Percentiles rank a stretch among this genome's conserved stretches.
These are phyloP conservation scores for Alligator mississippiensis DNA, from an alignment of 2,113 vertebrate genomes.

Conservation along the genomic window DNA sequence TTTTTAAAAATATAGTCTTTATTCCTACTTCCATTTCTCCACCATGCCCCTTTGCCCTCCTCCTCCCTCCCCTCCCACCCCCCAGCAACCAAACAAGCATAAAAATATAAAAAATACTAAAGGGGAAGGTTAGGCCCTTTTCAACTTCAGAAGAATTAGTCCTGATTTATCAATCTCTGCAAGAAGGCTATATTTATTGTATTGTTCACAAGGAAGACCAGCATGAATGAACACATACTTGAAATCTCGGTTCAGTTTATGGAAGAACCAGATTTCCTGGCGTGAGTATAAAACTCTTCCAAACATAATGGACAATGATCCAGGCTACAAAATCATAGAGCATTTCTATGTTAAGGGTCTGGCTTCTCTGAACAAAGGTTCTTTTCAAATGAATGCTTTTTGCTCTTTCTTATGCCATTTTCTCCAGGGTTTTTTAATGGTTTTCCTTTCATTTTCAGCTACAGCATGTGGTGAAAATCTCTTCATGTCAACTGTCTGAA, in stretches of 20 bases:
- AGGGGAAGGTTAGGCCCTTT: not conserved
- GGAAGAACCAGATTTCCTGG: rapidly evolving
- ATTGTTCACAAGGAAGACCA: not conserved
- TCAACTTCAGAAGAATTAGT: not conserved
- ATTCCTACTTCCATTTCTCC: not conserved
- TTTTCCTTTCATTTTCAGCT: conserved; percentile 55
- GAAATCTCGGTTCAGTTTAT: not conserved
- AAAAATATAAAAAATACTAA: not conserved
- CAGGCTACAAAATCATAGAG: not conserved
- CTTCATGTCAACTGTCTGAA: not conserved
- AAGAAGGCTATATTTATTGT: not conserved
- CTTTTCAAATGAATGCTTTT: not conserved
- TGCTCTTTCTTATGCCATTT: not conserved
- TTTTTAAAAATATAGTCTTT: not conserved
- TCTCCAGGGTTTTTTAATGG: not conserved
- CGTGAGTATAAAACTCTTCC: not conserved
- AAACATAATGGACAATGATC: not conserved
- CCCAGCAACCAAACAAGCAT: not conserved
- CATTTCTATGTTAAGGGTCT: not conserved
- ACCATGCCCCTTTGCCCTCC: too few relatives aligned
- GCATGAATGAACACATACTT: not conserved
- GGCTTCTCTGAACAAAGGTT: not conserved
- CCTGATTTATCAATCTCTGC: not conserved
- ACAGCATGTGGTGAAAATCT: conserved; percentile 75
- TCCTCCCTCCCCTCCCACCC: not conserved